These are phyloP conservation scores for Eurytoma californica DNA, from an alignment of 2,888 invertebrate genomes.

Conservation along the genomic window DNA sequence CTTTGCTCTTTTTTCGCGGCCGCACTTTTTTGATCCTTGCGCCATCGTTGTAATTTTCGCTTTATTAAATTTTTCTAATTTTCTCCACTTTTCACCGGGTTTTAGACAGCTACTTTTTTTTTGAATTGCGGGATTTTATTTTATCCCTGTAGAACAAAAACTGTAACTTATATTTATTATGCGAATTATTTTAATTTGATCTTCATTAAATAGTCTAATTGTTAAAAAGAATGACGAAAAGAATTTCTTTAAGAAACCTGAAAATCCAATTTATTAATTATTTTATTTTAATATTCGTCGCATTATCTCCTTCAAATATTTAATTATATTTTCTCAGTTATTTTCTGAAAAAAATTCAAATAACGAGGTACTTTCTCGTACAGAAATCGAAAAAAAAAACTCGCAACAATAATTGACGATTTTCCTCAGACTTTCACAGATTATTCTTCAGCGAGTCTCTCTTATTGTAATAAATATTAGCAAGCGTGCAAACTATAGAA, in stretches of 20 bases:
- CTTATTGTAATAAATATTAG: conserved; percentile 40
- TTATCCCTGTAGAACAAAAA: neutral
- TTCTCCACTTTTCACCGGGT: conserved; percentile 11
- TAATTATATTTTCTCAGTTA: conserved; percentile 1
- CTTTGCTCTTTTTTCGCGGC: conserved; percentile 37
- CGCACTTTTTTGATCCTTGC: conserved; percentile 24
- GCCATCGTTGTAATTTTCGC: conserved; percentile 47
- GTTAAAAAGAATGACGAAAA: neutral
- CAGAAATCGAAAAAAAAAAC: neutral
- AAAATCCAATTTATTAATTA: neutral
- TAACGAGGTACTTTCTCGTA: neutral
- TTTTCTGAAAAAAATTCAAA: neutral
- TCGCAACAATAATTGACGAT: conserved; percentile 2
- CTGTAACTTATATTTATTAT: neutral
- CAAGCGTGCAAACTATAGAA: neutral
- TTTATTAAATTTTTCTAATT: conserved; percentile 49
- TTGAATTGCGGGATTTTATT: neutral
- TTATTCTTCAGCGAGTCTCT: conserved; percentile 10
- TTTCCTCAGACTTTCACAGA: conserved; percentile 29
- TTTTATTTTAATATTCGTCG: neutral
- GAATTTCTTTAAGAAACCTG: too few relatives aligned
- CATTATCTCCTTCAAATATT: too few relatives aligned
- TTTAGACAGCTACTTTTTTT: neutral
- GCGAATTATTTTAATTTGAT: neutral
- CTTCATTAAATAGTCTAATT: neutral